Conservation (phyloP, 2,888 invertebrate species). For the Lasioglossum zephyrum region DNA sequence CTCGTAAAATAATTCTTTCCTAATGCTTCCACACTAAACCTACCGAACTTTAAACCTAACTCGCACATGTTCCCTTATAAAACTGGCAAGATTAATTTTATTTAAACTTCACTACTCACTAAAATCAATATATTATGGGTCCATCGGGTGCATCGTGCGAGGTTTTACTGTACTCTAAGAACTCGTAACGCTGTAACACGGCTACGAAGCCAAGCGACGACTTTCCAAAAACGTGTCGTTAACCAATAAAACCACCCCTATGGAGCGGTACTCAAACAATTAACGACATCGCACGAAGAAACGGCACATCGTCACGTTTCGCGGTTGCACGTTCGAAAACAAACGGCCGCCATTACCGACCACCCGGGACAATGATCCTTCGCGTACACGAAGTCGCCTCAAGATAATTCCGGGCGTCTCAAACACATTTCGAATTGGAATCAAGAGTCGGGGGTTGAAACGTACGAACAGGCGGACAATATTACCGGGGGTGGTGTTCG, state of each 20-base stretch:
- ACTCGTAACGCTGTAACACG: not conserved
- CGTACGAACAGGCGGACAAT: slow-evolving; percentile 51
- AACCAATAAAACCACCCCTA: not conserved
- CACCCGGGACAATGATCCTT: not conserved
- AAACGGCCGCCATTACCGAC: not conserved
- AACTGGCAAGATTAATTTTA: too few relatives aligned
- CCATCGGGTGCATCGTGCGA: too few relatives aligned
- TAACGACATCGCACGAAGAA: not conserved
- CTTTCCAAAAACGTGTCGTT: not conserved
- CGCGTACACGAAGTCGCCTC: slow-evolving; percentile 36
- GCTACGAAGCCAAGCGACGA: not conserved
- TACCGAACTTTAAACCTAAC: too few relatives aligned
- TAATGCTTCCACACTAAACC: too few relatives aligned
- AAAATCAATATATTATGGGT: too few relatives aligned
- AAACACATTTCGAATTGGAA: slow-evolving; percentile 33
- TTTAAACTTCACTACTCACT: too few relatives aligned
- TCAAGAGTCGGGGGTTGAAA: slow-evolving; percentile 19
- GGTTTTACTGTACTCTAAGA: not conserved
- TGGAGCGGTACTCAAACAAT: not conserved
- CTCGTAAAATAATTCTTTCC: too few relatives aligned
- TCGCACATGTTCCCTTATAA: too few relatives aligned
- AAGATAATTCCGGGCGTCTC: slow-evolving; percentile 37
- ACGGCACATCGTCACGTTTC: not conserved
- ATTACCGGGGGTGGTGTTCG: slow-evolving; percentile 23
- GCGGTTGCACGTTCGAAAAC: not conserved